Conservation (phyloP, 2,797 vertebrate genomes). For the Melanotaenia trifasciata region DNA sequence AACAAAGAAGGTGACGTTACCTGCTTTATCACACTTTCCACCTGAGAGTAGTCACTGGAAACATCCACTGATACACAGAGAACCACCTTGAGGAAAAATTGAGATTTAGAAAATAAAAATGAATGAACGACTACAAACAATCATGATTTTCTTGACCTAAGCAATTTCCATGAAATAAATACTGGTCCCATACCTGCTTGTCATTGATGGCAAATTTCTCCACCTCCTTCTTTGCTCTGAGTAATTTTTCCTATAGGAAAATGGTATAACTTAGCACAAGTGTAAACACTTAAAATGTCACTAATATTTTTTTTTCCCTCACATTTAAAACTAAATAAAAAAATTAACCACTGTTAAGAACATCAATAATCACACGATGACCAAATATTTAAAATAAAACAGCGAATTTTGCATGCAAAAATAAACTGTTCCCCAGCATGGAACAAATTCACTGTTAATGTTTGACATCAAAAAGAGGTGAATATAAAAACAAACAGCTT, state of each 20-base stretch:
- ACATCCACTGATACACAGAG: slow-evolving; percentile 97
- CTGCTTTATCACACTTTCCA: slow-evolving; percentile 97
- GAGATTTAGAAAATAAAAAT: not conserved
- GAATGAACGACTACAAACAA: too few relatives aligned
- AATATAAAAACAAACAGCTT: slow-evolving; percentile 32
- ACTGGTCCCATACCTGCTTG: slow-evolving; percentile 89
- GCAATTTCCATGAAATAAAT: too few relatives aligned
- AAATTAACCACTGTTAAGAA: not conserved
- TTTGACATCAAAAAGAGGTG: slow-evolving; percentile 33
- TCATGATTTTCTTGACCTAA: too few relatives aligned
- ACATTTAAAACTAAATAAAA: slow-evolving; percentile 4
- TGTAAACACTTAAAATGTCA: slow-evolving; percentile 1
- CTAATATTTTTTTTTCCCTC: not conserved
- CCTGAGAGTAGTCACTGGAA: slow-evolving; percentile 92
- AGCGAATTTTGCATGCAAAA: not conserved
- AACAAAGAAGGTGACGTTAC: slow-evolving; percentile 75
- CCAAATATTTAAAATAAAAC: slow-evolving; percentile 7
- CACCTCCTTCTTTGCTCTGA: slow-evolving; percentile 96
- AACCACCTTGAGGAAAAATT: slow-evolving; percentile 86
- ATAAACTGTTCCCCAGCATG: not conserved
- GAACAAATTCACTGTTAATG: slow-evolving; percentile 30
- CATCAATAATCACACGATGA: not conserved
- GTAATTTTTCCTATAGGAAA: slow-evolving; percentile 87
- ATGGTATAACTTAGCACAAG: not conserved
- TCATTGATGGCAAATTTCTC: slow-evolving; percentile 95